Conservation (phyloP, 2,888 invertebrate species). For the Rhagium mordax region DNA sequence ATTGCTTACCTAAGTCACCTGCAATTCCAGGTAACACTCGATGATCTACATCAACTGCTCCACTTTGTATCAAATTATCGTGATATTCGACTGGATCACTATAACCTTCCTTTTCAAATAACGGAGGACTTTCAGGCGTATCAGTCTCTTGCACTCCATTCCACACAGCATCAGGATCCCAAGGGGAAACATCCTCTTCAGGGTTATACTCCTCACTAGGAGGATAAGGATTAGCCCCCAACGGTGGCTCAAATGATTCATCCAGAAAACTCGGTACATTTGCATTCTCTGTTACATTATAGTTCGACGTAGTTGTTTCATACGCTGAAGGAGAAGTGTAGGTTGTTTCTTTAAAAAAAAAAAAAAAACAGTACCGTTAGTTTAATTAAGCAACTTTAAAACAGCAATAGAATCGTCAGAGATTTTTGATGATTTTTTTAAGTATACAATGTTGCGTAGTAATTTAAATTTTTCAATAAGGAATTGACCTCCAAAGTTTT, state of each 20-base stretch:
- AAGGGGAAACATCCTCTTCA: constrained; percentile 70
- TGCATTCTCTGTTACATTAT: not conserved
- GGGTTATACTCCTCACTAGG: constrained; percentile 67
- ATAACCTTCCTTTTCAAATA: constrained; percentile 76
- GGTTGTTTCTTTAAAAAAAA: constrained; percentile 9
- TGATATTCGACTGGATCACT: constrained; percentile 76
- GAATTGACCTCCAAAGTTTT: too few species aligned
- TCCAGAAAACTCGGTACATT: constrained; percentile 11
- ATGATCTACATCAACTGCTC: constrained; percentile 74
- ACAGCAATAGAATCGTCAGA: not conserved
- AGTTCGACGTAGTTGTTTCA: constrained; percentile 30
- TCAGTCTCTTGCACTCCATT: constrained; percentile 61
- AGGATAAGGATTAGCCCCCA: constrained; percentile 48
- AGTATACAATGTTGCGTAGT: too few species aligned
- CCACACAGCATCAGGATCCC: constrained; percentile 66
- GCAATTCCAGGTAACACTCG: constrained; percentile 71
- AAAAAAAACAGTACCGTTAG: not conserved
- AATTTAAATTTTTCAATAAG: too few species aligned
- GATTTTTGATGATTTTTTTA: too few species aligned
- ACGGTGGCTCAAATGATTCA: constrained; percentile 42
- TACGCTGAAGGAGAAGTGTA: constrained; percentile 31
- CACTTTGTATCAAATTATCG: constrained; percentile 65
- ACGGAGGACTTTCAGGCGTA: constrained; percentile 79
- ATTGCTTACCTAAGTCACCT: constrained; percentile 54
- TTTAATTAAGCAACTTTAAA: not conserved